These are phyloP conservation scores for Umimayanthus kanabou DNA, from an alignment of 92 coral and sea anemone genomes.

Conservation along the genomic window DNA sequence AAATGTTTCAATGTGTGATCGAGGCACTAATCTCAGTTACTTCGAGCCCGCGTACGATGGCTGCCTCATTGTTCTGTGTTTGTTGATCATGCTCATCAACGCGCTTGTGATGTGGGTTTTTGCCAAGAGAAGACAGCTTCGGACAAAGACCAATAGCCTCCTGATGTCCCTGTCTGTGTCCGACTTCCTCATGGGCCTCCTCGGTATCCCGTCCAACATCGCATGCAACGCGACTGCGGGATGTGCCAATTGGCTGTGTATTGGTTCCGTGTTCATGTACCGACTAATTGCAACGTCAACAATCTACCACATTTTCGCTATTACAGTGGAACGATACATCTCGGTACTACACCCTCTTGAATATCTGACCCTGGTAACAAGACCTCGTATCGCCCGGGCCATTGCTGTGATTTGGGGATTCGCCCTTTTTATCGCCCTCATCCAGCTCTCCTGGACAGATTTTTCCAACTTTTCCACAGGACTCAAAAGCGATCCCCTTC, in stretches of 20 bases:
- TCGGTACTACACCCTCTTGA: slow-evolving; percentile 84
- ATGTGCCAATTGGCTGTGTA: slow-evolving; percentile 61
- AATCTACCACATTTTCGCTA: slow-evolving; percentile 87
- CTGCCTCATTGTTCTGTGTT: slow-evolving; percentile 63
- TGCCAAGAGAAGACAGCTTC: slow-evolving; percentile 57
- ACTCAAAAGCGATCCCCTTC: slow-evolving; percentile 31
- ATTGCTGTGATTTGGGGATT: slow-evolving; percentile 77
- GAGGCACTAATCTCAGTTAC: background rate
- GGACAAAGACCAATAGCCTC: slow-evolving; percentile 81
- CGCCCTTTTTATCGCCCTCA: slow-evolving; percentile 70
- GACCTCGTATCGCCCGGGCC: slow-evolving; percentile 61
- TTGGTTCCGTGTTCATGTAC: slow-evolving; percentile 77
- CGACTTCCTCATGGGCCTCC: slow-evolving; percentile 77
- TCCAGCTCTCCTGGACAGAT: slow-evolving; percentile 85
- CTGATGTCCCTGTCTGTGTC: slow-evolving; percentile 72
- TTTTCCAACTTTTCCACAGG: slow-evolving; percentile 45
- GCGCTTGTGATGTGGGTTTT: slow-evolving; percentile 67
- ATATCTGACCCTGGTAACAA: slow-evolving; percentile 76
- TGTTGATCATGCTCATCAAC: slow-evolving; percentile 64
- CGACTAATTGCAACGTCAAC: slow-evolving; percentile 93
- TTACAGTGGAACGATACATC: slow-evolving; percentile 90
- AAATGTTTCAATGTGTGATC: background rate
- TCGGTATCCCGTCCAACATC: slow-evolving; percentile 71
- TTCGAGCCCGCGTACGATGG: slow-evolving; percentile 72
- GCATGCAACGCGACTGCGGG: slow-evolving; percentile 69